Evolutionary conservation across 2,888 invertebrate genomes (phyloP).

Genomic region (Leptopterna dolabrata): DNA sequence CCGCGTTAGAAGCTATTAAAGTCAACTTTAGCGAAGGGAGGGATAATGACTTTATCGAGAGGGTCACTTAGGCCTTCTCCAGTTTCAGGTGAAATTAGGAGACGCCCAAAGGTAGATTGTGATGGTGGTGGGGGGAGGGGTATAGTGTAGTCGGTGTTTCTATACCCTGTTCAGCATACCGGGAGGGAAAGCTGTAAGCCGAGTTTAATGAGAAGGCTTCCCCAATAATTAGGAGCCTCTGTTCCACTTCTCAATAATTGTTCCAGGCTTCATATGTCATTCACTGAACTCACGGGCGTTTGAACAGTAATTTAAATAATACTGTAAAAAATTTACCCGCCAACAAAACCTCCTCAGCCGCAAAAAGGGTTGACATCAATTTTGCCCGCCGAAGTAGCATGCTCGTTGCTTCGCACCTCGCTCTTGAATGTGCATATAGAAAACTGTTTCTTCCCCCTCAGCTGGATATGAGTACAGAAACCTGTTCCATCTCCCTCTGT

Average conservation of each 20-base stretch:
- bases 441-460: no score
- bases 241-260: background rate
- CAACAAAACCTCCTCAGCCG: no score
- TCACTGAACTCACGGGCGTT: no score
- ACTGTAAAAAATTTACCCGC: no score
- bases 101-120: background rate
- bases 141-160: background rate
- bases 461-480: no score
- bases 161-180: background rate
- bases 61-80: slow-evolving; percentile 44
- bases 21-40: slow-evolving; percentile 13
- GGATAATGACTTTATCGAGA: slow-evolving; percentile 42
- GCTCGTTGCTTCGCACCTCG: no score
- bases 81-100: slow-evolving; percentile 42
- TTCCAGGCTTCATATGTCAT: no score
- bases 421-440: no score
- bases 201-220: slow-evolving; percentile 40
- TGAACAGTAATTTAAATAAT: no score
- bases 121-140: background rate
- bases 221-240: slow-evolving; percentile 18
- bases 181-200: background rate
- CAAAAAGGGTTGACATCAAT: no score
- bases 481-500: no score
- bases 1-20: slow-evolving; percentile 27
- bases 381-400: no score